A percentile compares a stretch with the other conserved stretches of the same genome.
phyloP scores from a whole-genome alignment of 92 coral and sea anemone species.

The Scolanthus callimorphus region DNA sequence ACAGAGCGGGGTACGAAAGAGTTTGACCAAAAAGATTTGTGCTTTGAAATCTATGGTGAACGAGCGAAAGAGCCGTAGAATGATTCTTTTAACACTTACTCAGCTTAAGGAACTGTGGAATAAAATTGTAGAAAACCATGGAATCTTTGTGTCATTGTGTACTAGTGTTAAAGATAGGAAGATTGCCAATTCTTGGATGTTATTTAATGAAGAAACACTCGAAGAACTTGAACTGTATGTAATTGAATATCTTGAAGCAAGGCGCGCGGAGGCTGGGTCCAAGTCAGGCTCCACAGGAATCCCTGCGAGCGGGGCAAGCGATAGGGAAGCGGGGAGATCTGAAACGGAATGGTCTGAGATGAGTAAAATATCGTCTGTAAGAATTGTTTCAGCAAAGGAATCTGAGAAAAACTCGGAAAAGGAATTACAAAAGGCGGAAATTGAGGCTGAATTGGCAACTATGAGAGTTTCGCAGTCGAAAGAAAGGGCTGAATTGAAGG shows the following conservation, averaged over 20 bases:
- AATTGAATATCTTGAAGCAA: conserved; percentile 1
- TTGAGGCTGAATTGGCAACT: conserved; percentile 1
- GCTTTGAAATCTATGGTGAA: neutral
- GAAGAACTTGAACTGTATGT: conserved; percentile 1
- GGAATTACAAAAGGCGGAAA: no score
- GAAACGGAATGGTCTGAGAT: no score
- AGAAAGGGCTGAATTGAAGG: neutral
- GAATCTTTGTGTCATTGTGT: neutral
- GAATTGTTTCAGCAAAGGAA: no score
- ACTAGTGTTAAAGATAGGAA: conserved; percentile 1
- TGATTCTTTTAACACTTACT: neutral
- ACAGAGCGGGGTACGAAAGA: no score
- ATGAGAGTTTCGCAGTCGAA: conserved; percentile 1
- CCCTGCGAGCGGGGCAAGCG: neutral
- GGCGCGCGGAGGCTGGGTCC: conserved; percentile 1
- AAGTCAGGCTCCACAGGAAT: neutral
- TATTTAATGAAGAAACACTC: neutral
- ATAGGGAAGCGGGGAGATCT: no score
- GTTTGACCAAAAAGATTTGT: conserved; percentile 3
- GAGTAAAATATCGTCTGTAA: no score
- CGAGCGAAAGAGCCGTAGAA: conserved; percentile 3
- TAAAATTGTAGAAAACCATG: no score
- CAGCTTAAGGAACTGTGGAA: conserved; percentile 3
- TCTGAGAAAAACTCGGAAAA: no score
- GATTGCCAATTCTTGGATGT: no score